Evolutionary conservation across 2,113 vertebrate genomes (phyloP).

Genomic region (Tyrannus savana): DNA sequence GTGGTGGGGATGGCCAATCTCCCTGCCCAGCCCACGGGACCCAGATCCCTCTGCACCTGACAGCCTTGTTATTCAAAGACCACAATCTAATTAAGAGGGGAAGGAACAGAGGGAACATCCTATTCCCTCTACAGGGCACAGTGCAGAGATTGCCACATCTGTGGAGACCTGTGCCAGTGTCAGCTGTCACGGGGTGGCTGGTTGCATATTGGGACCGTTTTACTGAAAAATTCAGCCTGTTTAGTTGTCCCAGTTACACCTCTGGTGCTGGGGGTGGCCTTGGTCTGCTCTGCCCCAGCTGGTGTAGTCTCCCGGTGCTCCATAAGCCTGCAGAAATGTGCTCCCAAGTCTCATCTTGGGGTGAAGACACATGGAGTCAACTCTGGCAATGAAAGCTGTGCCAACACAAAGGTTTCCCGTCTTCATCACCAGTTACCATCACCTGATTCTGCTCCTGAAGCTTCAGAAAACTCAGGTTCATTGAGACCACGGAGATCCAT

Average conservation of each 20-base stretch:
- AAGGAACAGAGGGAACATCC: neutral
- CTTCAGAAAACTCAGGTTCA: neutral
- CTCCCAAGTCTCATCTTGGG: neutral
- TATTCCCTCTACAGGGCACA: fast-evolving
- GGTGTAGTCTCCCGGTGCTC: neutral
- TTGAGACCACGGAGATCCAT: neutral
- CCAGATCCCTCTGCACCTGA: neutral
- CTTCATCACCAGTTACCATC: neutral
- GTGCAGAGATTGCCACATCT: neutral
- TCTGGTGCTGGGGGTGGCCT: neutral
- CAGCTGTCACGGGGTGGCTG: fast-evolving
- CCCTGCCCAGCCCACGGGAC: neutral
- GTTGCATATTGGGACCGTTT: neutral
- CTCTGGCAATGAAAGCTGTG: neutral
- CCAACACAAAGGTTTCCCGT: neutral
- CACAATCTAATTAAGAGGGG: neutral
- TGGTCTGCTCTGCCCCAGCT: neutral
- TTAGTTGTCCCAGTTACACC: neutral
- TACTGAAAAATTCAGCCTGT: neutral
- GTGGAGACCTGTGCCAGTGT: neutral
- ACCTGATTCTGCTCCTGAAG: neutral
- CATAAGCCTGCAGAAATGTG: neutral
- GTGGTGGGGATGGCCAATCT: neutral
- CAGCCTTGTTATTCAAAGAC: neutral
- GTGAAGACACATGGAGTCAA: neutral